These are phyloP conservation scores for Chloroceryle aenea DNA, from an alignment of 2,113 vertebrate species.

Conservation along the genomic window DNA sequence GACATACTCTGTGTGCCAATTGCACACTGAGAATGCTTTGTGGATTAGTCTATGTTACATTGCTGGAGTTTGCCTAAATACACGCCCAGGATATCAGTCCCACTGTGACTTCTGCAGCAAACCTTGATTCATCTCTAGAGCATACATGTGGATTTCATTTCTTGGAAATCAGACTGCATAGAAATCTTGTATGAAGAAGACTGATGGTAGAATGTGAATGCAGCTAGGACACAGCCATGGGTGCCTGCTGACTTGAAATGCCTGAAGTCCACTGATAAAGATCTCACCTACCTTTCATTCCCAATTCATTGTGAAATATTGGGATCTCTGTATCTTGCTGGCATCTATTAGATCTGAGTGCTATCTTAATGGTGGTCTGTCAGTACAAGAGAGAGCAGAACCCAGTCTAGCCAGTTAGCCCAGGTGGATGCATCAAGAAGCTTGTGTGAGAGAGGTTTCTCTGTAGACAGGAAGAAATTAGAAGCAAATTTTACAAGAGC, in stretches of 20 bases:
- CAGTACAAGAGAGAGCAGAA: not conserved
- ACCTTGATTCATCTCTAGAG: not conserved
- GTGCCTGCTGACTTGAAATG: not conserved
- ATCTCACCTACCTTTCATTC: not conserved
- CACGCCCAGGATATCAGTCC: not conserved
- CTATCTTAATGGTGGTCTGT: not conserved
- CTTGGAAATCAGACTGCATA: not conserved
- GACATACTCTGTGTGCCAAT: not conserved
- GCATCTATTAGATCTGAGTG: not conserved
- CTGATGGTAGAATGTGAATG: rapidly evolving
- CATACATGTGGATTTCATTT: not conserved
- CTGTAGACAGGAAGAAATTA: not conserved
- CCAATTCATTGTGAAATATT: not conserved
- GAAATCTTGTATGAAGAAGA: not conserved
- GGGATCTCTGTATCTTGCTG: not conserved
- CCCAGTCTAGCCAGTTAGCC: not conserved
- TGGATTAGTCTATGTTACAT: not conserved
- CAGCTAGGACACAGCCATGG: not conserved
- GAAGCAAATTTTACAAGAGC: not conserved
- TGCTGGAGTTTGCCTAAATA: not conserved
- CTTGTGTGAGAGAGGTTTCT: not conserved
- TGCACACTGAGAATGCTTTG: not conserved
- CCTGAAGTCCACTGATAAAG: not conserved
- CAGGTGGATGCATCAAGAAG: not conserved
- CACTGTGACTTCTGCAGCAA: not conserved